phyloP scores from a whole-genome alignment of 2,113 vertebrate species.

The Trematocara marginatum region DNA sequence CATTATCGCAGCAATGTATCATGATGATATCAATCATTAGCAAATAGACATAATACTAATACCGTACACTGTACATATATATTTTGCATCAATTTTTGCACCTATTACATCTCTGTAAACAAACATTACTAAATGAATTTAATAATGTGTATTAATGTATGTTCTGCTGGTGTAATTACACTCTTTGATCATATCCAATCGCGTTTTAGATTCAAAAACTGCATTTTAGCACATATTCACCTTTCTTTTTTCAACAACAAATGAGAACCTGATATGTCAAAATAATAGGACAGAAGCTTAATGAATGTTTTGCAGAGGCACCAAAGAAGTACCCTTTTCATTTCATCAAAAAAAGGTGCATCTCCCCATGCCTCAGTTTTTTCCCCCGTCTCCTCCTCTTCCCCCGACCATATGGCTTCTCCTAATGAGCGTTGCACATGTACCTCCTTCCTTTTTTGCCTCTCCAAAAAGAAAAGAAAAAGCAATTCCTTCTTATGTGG shows the following conservation, averaged over 20 bases:
- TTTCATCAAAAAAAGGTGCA: background rate
- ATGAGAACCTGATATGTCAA: background rate
- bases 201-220: background rate
- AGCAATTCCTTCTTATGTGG: slow-evolving; percentile 32
- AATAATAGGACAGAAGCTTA: background rate
- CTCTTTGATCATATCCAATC: background rate
- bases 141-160: background rate
- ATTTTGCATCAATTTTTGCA: background rate
- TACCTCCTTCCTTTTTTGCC: slow-evolving; percentile 44
- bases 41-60: background rate
- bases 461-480: slow-evolving; percentile 43
- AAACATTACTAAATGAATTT: background rate
- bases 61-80: background rate
- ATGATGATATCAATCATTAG: background rate
- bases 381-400: background rate
- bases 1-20: background rate
- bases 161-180: background rate
- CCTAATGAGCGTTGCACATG: slow-evolving; percentile 60
- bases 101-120: background rate
- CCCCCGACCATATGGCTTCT: slow-evolving; percentile 60
- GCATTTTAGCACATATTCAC: background rate
- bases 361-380: background rate
- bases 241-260: background rate
- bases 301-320: background rate
- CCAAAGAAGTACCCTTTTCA: background rate